Conservation (phyloP, 2,888 invertebrate genomes). For the Branchinecta sandiegonensis region DNA sequence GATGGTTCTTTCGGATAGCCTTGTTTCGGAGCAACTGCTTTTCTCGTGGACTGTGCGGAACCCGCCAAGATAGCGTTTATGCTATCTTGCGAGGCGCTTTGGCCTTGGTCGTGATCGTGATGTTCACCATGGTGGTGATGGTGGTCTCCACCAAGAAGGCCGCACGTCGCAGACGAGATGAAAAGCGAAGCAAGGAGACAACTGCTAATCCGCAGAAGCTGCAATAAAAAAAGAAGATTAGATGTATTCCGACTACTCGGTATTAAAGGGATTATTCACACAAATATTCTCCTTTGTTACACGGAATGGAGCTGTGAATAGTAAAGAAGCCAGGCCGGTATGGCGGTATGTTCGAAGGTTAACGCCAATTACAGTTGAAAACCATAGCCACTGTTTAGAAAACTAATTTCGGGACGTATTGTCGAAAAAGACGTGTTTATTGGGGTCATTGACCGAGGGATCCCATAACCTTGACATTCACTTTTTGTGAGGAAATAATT, state of each 20-base stretch:
- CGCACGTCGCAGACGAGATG: background rate
- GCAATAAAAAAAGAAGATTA: background rate
- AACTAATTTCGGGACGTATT: too few relatives aligned
- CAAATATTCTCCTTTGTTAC: too few relatives aligned
- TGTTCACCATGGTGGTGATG: background rate
- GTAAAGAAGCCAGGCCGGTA: too few relatives aligned
- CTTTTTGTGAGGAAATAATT: too few relatives aligned
- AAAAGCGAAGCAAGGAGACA: constrained; percentile 9
- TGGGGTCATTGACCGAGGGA: too few relatives aligned
- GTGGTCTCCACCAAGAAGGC: background rate
- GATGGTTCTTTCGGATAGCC: constrained; percentile 15
- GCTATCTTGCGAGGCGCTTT: background rate
- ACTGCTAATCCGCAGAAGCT: constrained; percentile 8
- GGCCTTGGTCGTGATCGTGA: background rate
- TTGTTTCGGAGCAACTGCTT: constrained; percentile 12
- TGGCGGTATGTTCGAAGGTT: too few relatives aligned
- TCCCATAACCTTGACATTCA: too few relatives aligned
- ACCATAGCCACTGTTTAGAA: too few relatives aligned
- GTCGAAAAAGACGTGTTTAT: too few relatives aligned
- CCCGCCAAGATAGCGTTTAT: constrained; percentile 13
- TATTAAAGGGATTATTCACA: too few relatives aligned
- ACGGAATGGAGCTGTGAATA: too few relatives aligned
- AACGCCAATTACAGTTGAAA: too few relatives aligned
- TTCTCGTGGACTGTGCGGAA: background rate
- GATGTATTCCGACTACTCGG: background rate